A percentile compares a stretch with the other conserved stretches of the same genome.
Conservation (phyloP, 2,797 vertebrate species). For the Lophotriccus pileatus region DNA sequence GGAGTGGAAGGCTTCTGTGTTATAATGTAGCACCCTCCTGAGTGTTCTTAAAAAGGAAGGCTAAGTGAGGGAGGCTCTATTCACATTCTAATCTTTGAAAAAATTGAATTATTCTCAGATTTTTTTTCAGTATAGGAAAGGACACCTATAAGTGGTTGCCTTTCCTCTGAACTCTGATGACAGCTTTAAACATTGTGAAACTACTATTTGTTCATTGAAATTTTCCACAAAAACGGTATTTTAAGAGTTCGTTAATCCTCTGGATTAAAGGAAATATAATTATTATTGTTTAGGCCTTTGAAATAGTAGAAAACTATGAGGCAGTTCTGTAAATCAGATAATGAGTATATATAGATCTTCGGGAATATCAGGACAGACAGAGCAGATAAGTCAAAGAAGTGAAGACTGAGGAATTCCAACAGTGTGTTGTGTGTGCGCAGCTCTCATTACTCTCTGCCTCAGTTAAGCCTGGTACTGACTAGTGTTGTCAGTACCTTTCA, state of each 20-base stretch:
- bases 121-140: fast-evolving
- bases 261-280: not conserved
- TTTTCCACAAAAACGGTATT: not conserved
- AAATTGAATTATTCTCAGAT: not conserved
- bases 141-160: not conserved
- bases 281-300: not conserved
- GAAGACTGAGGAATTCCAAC: not conserved
- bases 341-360: not conserved
- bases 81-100: not conserved
- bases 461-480: not conserved
- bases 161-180: not conserved
- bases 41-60: not conserved
- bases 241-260: not conserved
- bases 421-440: not conserved
- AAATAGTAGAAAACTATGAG: not conserved
- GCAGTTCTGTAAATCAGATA: not conserved
- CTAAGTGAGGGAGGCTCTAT: not conserved
- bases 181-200: not conserved
- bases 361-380: not conserved
- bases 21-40: not conserved
- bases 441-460: not conserved
- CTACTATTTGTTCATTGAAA: not conserved
- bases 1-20: not conserved
- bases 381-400: not conserved
- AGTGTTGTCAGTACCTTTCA: not conserved